Conservation (phyloP, 2,888 invertebrate species). For the Harmothoe impar region DNA sequence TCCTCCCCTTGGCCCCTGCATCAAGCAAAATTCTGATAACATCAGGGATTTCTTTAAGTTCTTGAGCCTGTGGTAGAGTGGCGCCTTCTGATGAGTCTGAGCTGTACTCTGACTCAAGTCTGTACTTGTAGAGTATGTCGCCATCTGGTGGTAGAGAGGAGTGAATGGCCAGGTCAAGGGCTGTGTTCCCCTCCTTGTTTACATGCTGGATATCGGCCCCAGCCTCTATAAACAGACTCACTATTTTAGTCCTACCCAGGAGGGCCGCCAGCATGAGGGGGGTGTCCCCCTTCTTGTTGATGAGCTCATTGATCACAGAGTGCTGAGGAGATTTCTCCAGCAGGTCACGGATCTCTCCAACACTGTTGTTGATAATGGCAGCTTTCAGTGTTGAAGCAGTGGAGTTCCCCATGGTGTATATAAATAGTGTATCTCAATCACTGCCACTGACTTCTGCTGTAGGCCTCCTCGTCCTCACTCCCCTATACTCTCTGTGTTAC, state of each 20-base stretch:
- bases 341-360: not conserved
- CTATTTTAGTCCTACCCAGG: slow-evolving; percentile 44
- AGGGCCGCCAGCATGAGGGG: slow-evolving; percentile 63
- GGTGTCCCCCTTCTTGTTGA: slow-evolving; percentile 65
- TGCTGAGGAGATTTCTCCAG: not conserved
- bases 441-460: too few relatives aligned
- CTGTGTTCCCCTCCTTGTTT: slow-evolving; percentile 64
- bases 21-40: slow-evolving; percentile 57
- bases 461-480: too few relatives aligned
- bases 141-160: slow-evolving; percentile 65
- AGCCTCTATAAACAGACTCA: slow-evolving; percentile 54
- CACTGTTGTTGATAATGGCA: slow-evolving; percentile 49
- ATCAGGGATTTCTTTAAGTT: slow-evolving; percentile 52
- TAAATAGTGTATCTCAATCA: too few relatives aligned
- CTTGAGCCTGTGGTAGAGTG: not conserved
- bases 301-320: not conserved
- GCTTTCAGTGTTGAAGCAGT: slow-evolving; percentile 20
- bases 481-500: too few relatives aligned
- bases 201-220: slow-evolving; percentile 62
- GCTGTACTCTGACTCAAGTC: slow-evolving; percentile 31
- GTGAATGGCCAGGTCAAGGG: slow-evolving; percentile 63
- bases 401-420: slow-evolving; percentile 58
- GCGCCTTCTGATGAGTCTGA: slow-evolving; percentile 61
- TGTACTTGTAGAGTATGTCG: slow-evolving; percentile 65
- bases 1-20: slow-evolving; percentile 61